Base-by-base conservation (phyloP, 2,113 vertebrate genomes). In the Gambusia holbrooki region DNA sequence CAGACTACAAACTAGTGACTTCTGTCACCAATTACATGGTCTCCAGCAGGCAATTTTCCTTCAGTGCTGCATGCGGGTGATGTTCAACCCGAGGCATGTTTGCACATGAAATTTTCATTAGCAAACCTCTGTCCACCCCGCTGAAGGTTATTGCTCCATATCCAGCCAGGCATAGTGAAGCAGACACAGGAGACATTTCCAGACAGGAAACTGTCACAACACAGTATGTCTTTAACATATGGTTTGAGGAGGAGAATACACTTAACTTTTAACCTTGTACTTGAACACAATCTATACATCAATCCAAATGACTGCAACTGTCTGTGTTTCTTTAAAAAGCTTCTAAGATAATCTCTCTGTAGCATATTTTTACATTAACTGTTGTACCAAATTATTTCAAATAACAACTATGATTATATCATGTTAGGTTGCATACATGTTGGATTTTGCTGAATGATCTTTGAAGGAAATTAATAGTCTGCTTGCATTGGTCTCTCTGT, bases 71-170 rank as follows among this genome's bases (percentile, higher is more conserved):
- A 65, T 78, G 48, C 3, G 40, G n/a, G 22, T 10, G 35, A 35
- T 66, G 51, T 73, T 30, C n/a, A 67, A 79, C 72, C 30, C 4
- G 29, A 74, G 61, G 63, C 73, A 70, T 83, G 71, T 74, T 79
- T 66, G 63, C 63, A 77, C 75, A 90, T 93, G 29, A 85, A 85
- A 63, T 65, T 90, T 88, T 90, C 64, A 92, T 89, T 62, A 84
- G 77, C 51, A 37, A 19, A 42, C 33, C 73, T 70, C 54, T 61
- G 62, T 63, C 71, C 61, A 45, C 42, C 45, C 70, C 51, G 62
- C 37, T 74, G 45, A 88, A 86, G 81, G 85, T 83, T 71, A 79
- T 2, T 32, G 27, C 62, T 69, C 77, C 28, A 66, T 67, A 54
- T 86, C 79, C 76, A 61, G 42, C 69, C 28, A 17, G 62, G 45